Evolutionary conservation across 2,888 invertebrate genomes (phyloP).

Genomic region (Ligdia adustata): DNA sequence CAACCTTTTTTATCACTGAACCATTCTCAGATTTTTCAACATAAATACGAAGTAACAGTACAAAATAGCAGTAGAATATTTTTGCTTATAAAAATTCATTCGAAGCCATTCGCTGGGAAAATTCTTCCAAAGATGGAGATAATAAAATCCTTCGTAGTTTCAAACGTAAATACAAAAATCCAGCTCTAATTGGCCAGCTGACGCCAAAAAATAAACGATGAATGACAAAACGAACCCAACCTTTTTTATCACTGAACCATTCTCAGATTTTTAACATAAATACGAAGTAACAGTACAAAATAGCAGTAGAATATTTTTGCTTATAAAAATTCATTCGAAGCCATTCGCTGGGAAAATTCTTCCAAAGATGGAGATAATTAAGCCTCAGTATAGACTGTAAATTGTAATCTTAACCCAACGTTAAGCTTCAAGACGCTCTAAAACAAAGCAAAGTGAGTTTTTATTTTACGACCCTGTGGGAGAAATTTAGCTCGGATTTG

Average conservation of each 20-base stretch:
- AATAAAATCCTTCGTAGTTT: too few relatives aligned
- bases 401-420: conserved; percentile 32
- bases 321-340: conserved; percentile 35
- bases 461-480: conserved; percentile 28
- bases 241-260: too few relatives aligned
- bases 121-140: conserved; percentile 30
- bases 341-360: conserved; percentile 35
- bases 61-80: conserved; percentile 4
- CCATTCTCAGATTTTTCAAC: too few relatives aligned
- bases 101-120: conserved; percentile 31
- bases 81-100: conserved; percentile 36
- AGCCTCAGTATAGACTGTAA: conserved; percentile 24
- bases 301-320: conserved; percentile 14
- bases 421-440: conserved; percentile 32
- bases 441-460: conserved; percentile 33
- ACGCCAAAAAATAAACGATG: too few relatives aligned
- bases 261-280: too few relatives aligned
- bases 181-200: too few relatives aligned
- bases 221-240: too few relatives aligned
- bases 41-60: neutral
- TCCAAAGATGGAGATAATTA: conserved; percentile 34
- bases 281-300: neutral
- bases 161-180: too few relatives aligned
- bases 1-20: too few relatives aligned
- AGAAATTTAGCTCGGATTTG: conserved; percentile 13